Evolutionary conservation across 2,888 invertebrate genomes (phyloP), one percentile per base, ranked within the genome.

Genomic region (Spodoptera exigua): DNA sequence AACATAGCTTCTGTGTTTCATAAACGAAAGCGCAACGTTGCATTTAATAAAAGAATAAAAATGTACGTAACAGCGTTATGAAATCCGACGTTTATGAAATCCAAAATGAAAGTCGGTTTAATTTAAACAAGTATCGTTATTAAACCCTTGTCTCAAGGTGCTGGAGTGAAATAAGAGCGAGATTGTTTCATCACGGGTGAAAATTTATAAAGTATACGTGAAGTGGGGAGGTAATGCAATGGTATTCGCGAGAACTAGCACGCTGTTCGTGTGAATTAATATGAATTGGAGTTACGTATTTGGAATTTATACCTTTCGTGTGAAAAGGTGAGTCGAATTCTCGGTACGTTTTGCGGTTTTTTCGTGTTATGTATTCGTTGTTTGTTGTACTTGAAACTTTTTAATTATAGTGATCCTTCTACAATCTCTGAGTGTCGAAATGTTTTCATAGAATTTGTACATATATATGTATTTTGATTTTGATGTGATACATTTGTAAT

Each of bases 161-260:
- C 41, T 62, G 51, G 53, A 70, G 59, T 74, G 77, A 63, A 74
- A 73, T 66, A 70, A 55, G 58, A 67, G 54, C 49, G 39, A 55
- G 58, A 76, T 78, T 67, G 74, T 67, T 71, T 71, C 69, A 64
- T 67, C 72, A 66, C 74, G 69, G 40, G 63, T 67, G 70, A 65
- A 73, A 69, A 71, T 83, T 81, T 81, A 76, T 74, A 79, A 80
- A 77, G 74, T 76, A 75, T 80, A 76, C 79, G 80, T 84, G 82
- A 78, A 80, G 71, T 85, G 82, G 78, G 80, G 74, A 72, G 80
- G 79, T 79, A 83, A 81, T 77, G 76, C 76, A 80, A 82, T 83
- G 61, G 65, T 76, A 76, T 81, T 78, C 67, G 56, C 66, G 76
- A 76, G 77, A 78, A 79, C 77, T 82, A 76, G 70, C 80, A 72